phyloP scores from a whole-genome alignment of 2,888 invertebrate genomes.

The Tolmerus cingulatus region DNA sequence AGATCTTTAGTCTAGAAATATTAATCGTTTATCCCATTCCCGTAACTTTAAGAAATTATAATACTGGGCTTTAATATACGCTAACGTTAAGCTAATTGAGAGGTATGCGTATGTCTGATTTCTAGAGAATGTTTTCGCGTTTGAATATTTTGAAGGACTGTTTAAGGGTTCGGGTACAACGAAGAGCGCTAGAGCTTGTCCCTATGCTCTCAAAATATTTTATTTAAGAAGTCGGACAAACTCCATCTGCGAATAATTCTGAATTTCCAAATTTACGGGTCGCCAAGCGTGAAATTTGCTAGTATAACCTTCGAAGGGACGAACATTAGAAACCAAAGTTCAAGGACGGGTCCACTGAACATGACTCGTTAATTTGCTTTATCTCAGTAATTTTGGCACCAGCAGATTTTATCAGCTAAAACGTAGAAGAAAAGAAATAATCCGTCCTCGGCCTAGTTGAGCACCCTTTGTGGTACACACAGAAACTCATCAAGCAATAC shows the following conservation, averaged over 20 bases:
- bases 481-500: background rate
- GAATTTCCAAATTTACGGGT: background rate
- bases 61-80: too few relatives aligned
- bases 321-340: background rate
- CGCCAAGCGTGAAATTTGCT: background rate
- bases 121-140: background rate
- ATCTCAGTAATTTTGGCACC: background rate
- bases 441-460: background rate
- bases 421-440: background rate
- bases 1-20: too few relatives aligned
- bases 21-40: too few relatives aligned
- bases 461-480: background rate
- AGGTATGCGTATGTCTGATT: too few relatives aligned
- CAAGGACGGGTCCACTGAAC: background rate
- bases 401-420: background rate
- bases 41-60: too few relatives aligned
- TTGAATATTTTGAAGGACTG: background rate
- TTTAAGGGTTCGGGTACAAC: background rate
- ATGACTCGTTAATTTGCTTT: background rate
- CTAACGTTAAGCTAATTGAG: too few relatives aligned
- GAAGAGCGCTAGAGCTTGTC: background rate
- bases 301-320: background rate
- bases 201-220: background rate
- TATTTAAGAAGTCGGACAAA: background rate
- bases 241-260: background rate